Evolutionary conservation across 2,888 invertebrate genomes (phyloP).

Genomic region (Oscheius sp.): DNA sequence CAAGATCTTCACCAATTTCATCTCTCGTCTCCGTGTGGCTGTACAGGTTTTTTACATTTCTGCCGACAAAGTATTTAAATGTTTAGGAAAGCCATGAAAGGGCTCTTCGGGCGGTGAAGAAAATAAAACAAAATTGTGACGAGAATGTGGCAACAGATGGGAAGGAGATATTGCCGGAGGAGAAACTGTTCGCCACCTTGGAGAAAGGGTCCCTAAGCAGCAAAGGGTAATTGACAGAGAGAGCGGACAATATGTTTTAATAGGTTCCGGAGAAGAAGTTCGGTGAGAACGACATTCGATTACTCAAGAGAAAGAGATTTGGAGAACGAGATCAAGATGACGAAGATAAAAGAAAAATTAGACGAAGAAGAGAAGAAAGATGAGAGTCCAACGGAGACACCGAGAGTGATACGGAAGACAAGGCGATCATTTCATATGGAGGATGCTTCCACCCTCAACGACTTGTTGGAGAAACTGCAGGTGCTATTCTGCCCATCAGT

Average conservation of each 20-base stretch:
- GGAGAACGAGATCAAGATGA: neutral
- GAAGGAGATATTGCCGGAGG: neutral
- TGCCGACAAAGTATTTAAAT: neutral
- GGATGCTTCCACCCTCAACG: slow-evolving; percentile 3
- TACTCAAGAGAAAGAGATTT: slow-evolving; percentile 22
- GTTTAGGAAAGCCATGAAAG: slow-evolving; percentile 31
- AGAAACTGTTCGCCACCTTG: slow-evolving; percentile 24
- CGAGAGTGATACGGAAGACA: slow-evolving; percentile 9
- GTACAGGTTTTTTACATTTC: slow-evolving; percentile 28
- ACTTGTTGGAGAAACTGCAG: slow-evolving; percentile 16
- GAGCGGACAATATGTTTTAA: no score
- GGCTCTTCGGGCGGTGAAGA: slow-evolving; percentile 2
- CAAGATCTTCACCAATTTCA: slow-evolving; percentile 63
- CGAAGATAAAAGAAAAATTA: neutral
- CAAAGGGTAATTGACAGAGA: neutral
- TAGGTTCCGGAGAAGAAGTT: slow-evolving; percentile 11
- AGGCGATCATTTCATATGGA: slow-evolving; percentile 7
- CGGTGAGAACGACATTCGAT: slow-evolving; percentile 6
- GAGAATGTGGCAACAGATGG: slow-evolving; percentile 1
- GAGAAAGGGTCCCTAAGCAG: slow-evolving; percentile 1
- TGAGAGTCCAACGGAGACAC: neutral
- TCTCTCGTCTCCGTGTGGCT: slow-evolving; percentile 51
- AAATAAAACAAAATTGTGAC: neutral
- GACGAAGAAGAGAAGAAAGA: slow-evolving; percentile 10
- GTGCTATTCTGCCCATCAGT: neutral